Evolutionary conservation across 2,888 invertebrate species (phyloP).

Genomic region (Nemotelus nigrinus): DNA sequence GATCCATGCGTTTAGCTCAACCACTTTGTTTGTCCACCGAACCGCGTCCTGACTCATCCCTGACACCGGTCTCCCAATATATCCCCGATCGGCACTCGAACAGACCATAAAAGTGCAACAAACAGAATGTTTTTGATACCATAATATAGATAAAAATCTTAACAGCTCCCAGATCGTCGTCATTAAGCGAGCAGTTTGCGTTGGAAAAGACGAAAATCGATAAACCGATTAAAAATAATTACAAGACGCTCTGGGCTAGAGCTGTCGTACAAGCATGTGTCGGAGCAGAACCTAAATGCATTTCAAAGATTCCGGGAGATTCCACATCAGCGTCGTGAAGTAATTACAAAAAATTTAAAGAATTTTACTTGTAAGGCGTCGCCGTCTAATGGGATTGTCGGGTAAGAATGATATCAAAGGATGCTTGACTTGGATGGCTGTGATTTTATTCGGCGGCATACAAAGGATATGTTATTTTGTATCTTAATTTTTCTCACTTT

Average conservation of each 20-base stretch:
- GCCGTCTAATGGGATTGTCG: too few species aligned
- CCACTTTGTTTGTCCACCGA: neutral
- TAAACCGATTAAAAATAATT: conserved; percentile 35
- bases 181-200: conserved; percentile 11
- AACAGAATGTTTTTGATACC: neutral
- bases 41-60: neutral
- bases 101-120: conserved; percentile 19
- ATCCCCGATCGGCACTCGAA: neutral
- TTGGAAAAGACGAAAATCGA: conserved; percentile 8
- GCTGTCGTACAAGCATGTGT: neutral
- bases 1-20: neutral
- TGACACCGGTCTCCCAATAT: neutral
- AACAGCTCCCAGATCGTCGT: conserved; percentile 18
- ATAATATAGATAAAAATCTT: conserved; percentile 16
- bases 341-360: too few species aligned
- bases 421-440: too few species aligned
- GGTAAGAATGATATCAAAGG: too few species aligned
- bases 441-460: too few species aligned
- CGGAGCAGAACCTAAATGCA: too few species aligned
- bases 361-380: too few species aligned
- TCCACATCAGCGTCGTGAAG: too few species aligned
- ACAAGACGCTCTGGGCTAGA: neutral
- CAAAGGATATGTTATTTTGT: too few species aligned
- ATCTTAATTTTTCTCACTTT: too few species aligned
- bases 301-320: too few species aligned